Percentiles rank a stretch among this genome's conserved stretches.
These are phyloP conservation scores for Parapristionchus giblindavisi DNA, from an alignment of 2,888 invertebrate species.

Conservation along the genomic window DNA sequence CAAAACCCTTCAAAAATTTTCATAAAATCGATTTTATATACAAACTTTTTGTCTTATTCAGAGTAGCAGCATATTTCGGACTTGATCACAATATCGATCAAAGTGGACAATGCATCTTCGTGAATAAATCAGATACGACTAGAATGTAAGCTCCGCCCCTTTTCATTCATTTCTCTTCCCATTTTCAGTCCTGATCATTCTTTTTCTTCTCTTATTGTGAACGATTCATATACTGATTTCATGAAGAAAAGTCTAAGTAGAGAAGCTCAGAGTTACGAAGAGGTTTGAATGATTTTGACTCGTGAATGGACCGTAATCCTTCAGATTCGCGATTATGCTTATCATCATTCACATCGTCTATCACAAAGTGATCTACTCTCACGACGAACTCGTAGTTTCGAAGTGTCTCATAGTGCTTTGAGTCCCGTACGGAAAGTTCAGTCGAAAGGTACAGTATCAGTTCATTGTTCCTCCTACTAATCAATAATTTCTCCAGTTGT, in stretches of 20 bases:
- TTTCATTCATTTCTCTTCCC: too few species aligned
- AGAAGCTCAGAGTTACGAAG: slow-evolving; percentile 37
- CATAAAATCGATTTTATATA: neutral
- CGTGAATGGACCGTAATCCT: neutral
- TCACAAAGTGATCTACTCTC: neutral
- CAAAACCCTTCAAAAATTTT: neutral
- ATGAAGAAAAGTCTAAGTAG: slow-evolving; percentile 22
- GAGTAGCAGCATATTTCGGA: slow-evolving; percentile 88
- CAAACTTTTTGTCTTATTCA: neutral
- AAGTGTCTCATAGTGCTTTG: slow-evolving; percentile 10
- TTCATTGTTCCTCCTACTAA: neutral
- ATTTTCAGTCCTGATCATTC: slow-evolving; percentile 37
- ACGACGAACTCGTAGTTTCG: neutral
- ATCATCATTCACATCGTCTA: neutral
- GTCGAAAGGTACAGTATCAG: neutral
- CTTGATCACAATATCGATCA: slow-evolving; percentile 92
- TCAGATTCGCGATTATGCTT: too few species aligned
- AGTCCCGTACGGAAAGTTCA: neutral
- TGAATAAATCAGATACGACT: slow-evolving; percentile 80
- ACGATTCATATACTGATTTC: slow-evolving; percentile 27
- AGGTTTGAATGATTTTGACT: slow-evolving; percentile 11
- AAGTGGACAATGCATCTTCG: slow-evolving; percentile 80
- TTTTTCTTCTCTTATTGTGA: slow-evolving; percentile 37
- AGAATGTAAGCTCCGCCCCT: slow-evolving; percentile 72
- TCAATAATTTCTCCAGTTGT: neutral